Base-by-base conservation (phyloP, 1,140 invertebrate genomes). In the Frieseomelitta varia region DNA sequence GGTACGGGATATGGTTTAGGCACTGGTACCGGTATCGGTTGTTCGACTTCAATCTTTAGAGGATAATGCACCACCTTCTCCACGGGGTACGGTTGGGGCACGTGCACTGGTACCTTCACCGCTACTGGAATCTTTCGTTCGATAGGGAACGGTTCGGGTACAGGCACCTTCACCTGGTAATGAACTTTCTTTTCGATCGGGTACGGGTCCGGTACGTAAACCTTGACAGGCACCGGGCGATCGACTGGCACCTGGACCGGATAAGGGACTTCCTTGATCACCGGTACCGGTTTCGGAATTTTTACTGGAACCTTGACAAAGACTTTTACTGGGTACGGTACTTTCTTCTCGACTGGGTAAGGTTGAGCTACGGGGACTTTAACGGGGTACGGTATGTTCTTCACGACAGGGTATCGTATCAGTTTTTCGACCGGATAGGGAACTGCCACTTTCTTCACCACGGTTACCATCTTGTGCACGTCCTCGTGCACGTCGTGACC, bases 281-380 rank as follows among this genome's bases (percentile, higher is more conserved):
- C 91, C 0, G 94, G 91, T 14, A 95, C 85, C 1, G 95, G 94
- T 39, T 90, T 90, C 0, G 94, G 95, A 34, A 95, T 93, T 77
- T 93, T 94, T 0, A 95, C 87, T 0, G 95, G 95, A 4, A 95
- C 91, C 53, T 94, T 95, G 8, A 95, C 91, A 3, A 92, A 79
- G 0, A 94, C 92, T 63, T 93, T 93, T 0, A 95, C 93, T 0
- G 94, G 94, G 63, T 92, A 93, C 0, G 93, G 94, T 15, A 95
- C 82, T 19, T 92, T 88, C 79, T 94, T 94, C 72, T 94, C 93
- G 2, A 95, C 82, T 0, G 94, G 74, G 30, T 92, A 95, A 0
- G 96, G 96, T 91, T 97, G 96, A 10, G 96, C 96, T 53, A 97
- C 96, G 21, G 96, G 95, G 0, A 97, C 96, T 79, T 96, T 95